phyloP scores from a whole-genome alignment of 1,140 invertebrate genomes.

The Aphis craccivora region DNA sequence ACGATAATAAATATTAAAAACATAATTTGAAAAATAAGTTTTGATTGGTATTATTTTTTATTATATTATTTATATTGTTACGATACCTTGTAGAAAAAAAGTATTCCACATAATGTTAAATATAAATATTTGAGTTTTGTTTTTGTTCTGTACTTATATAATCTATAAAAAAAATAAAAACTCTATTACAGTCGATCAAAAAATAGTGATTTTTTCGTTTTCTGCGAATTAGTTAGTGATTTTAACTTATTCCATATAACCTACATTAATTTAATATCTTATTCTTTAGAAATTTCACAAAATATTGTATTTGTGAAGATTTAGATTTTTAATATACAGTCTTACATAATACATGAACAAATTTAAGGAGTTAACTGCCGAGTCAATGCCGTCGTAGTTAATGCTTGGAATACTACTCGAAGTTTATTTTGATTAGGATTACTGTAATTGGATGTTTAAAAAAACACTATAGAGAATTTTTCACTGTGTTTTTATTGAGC shows the following conservation, averaged over 20 bases:
- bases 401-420: background rate
- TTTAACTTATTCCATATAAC: background rate
- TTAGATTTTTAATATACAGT: background rate
- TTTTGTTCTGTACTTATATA: background rate
- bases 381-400: background rate
- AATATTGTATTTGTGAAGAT: background rate
- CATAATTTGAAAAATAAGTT: background rate
- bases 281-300: background rate
- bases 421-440: slow-evolving; percentile 18
- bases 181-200: background rate
- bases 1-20: background rate
- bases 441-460: slow-evolving; percentile 32
- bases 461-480: slow-evolving; percentile 19
- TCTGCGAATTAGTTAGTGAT: background rate
- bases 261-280: background rate
- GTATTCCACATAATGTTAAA: background rate
- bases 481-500: slow-evolving; percentile 1
- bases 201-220: background rate
- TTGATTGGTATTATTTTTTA: background rate
- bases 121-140: background rate
- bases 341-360: background rate
- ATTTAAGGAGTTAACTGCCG: background rate
- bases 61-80: background rate
- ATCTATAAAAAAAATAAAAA: too few relatives aligned
- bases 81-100: background rate